Evolutionary conservation across 2,888 invertebrate genomes (phyloP).

Genomic region (Himalopsyche anomala): DNA sequence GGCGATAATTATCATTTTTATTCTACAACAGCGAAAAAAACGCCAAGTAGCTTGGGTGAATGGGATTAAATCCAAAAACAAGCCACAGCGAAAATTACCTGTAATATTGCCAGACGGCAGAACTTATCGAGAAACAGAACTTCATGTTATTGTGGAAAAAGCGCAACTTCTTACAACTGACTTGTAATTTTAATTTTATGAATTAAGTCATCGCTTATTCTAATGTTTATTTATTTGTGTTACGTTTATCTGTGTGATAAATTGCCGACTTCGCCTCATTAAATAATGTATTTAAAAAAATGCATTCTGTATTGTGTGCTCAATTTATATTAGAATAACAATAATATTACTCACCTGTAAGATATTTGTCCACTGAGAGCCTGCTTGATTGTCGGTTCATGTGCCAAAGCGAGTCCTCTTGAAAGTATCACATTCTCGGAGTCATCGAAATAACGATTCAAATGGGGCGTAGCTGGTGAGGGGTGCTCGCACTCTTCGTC

Average conservation of each 20-base stretch:
- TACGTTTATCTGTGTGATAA: too few relatives aligned
- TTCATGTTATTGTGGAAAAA: constrained; percentile 90
- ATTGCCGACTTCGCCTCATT: too few relatives aligned
- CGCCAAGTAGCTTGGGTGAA: constrained; percentile 49
- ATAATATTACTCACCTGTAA: constrained; percentile 78
- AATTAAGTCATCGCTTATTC: too few relatives aligned
- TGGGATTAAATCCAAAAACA: constrained; percentile 37
- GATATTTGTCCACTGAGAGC: constrained; percentile 92
- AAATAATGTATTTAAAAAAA: too few relatives aligned
- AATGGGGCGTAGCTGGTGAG: constrained; percentile 7
- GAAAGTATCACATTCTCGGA: constrained; percentile 78
- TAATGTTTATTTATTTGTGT: too few relatives aligned
- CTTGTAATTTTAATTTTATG: constrained; percentile 72
- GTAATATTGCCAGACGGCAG: constrained; percentile 89
- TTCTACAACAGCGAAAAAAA: neutral
- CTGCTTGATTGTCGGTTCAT: constrained; percentile 91
- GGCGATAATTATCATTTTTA: constrained; percentile 65
- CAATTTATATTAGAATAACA: neutral
- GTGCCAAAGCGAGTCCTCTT: constrained; percentile 92
- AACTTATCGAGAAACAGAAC: constrained; percentile 90
- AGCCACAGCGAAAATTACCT: constrained; percentile 72
- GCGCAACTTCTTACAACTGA: constrained; percentile 89
- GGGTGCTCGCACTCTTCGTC: constrained; percentile 20
- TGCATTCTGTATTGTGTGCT: too few relatives aligned
- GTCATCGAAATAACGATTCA: constrained; percentile 22